phyloP scores from a whole-genome alignment of 2,797 vertebrate genomes.

The Chrosomus eos region DNA sequence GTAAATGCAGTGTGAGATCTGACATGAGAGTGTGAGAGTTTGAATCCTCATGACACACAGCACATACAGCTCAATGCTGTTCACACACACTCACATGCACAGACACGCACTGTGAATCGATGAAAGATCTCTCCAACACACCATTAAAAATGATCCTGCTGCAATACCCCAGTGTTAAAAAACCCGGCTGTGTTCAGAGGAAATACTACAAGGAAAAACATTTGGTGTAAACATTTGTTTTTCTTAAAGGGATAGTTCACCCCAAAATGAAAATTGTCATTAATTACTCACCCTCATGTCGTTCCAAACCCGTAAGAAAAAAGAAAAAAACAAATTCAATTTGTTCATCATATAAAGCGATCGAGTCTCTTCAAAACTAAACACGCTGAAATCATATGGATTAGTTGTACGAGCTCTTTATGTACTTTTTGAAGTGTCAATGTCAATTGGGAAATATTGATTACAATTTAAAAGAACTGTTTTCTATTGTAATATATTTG shows the following conservation, averaged over 20 bases:
- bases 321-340: too few relatives aligned
- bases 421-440: too few relatives aligned
- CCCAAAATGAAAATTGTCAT: too few relatives aligned
- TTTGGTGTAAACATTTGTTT: background rate
- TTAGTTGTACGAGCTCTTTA: too few relatives aligned
- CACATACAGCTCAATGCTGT: constrained; percentile 49
- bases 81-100: constrained; percentile 28
- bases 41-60: constrained; percentile 57
- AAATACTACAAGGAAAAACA: background rate
- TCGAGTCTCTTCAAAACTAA: too few relatives aligned
- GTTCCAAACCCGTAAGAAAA: too few relatives aligned
- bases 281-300: too few relatives aligned
- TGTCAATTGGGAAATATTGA: background rate
- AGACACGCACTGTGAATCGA: background rate
- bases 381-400: too few relatives aligned
- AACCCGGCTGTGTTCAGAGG: background rate
- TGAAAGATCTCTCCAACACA: background rate
- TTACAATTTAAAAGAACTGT: background rate
- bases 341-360: too few relatives aligned
- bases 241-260: background rate
- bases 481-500: background rate
- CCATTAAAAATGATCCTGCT: background rate
- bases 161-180: background rate
- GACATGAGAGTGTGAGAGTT: constrained; percentile 67
- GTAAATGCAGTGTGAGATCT: constrained; percentile 75